Percentiles rank a stretch among this genome's conserved stretches.
Conservation (phyloP, 2,113 vertebrate species). For the Sphaerodactylus townsendi region DNA sequence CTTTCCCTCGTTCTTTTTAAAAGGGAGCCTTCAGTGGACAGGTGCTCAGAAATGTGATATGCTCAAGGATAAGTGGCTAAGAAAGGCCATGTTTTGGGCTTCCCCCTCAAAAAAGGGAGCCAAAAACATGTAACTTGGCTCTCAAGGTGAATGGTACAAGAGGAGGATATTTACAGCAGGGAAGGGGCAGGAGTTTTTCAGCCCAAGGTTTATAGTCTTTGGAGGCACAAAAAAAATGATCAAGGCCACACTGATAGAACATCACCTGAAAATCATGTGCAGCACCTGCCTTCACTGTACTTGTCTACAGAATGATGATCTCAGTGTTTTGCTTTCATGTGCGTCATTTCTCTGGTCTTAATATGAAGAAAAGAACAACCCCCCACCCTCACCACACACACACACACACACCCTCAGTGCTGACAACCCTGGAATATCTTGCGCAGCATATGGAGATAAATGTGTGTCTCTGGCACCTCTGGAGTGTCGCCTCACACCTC, state of each 20-base stretch:
- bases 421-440: conserved; percentile 6
- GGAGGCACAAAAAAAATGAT: background rate
- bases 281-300: background rate
- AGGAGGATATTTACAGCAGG: background rate
- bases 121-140: fast-evolving
- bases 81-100: too few species aligned
- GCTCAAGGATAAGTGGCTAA: too few species aligned
- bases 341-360: background rate
- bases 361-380: background rate
- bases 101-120: background rate
- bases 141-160: background rate
- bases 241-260: background rate
- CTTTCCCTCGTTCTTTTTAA: too few species aligned
- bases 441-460: conserved; percentile 9
- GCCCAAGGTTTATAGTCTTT: background rate
- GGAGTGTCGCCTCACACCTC: conserved; percentile 27
- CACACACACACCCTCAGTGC: background rate
- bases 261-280: background rate
- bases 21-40: too few species aligned
- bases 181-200: background rate
- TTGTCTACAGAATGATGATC: conserved; percentile 7
- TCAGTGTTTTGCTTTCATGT: background rate
- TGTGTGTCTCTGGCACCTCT: background rate
- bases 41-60: too few species aligned
- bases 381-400: background rate